Conservation (phyloP, 1,140 invertebrate genomes). For the Bradynema listronoti region DNA sequence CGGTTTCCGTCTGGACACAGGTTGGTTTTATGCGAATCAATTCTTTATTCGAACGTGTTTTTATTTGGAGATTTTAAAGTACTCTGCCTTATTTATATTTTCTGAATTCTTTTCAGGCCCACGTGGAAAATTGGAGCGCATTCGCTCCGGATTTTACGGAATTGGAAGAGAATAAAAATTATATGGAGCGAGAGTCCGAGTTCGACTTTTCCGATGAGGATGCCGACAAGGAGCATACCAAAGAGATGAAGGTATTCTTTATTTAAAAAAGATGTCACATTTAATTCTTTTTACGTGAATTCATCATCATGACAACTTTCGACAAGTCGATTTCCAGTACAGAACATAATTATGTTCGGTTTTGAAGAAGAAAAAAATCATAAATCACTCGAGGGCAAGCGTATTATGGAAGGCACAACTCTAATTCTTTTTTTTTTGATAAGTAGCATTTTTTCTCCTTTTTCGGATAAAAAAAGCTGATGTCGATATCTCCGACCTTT, state of each 20-base stretch:
- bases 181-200: conserved; percentile 96
- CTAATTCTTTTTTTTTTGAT: too few species aligned
- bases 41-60: conserved; percentile 8
- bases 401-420: too few species aligned
- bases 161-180: conserved; percentile 97
- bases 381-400: too few species aligned
- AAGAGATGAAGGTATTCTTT: conserved; percentile 15
- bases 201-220: conserved; percentile 93
- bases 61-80: conserved; percentile 15
- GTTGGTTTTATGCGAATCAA: conserved; percentile 4
- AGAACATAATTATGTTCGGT: too few species aligned
- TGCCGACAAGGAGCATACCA: conserved; percentile 34
- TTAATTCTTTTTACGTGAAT: too few species aligned
- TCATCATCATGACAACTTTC: too few species aligned
- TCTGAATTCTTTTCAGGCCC: conserved; percentile 28
- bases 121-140: conserved; percentile 92
- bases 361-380: too few species aligned
- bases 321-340: too few species aligned
- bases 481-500: too few species aligned
- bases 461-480: too few species aligned
- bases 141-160: conserved; percentile 99
- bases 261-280: too few species aligned
- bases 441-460: too few species aligned
- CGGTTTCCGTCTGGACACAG: conserved; percentile 48
- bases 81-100: conserved; percentile 14